Evolutionary conservation across 1,140 invertebrate genomes (phyloP), one percentile per base, ranked within the genome.

Genomic region (Conus ventricosus): DNA sequence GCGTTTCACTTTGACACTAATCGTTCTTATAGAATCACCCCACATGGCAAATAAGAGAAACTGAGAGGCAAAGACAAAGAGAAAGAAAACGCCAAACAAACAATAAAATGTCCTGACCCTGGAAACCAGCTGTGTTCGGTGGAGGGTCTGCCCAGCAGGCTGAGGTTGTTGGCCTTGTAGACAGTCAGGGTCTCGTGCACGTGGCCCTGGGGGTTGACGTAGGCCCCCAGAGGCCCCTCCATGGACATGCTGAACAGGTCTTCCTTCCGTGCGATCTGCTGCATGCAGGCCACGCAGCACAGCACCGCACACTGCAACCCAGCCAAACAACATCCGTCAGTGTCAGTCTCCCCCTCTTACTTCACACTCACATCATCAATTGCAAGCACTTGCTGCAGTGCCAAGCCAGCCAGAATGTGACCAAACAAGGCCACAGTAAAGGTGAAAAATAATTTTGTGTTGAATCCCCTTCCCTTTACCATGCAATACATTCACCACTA

Each of bases 61-160:
- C 8, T 11, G 57, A 60, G 57, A 60, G 57, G 15, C 8, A 60
- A 15, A 60, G 4, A 60, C 8, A 60, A 15, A 60, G 57, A 60
- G 57, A 60, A 15, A 60, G 57, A 60, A 15, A 15, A 60, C 8
- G 5, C 8, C 8, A 60, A 60, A 60, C 57, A 8, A 60, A 60
- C 57, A 8, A 60, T 15, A 8, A 60, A 8, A 60, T 11, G 0
- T 15, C 8, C 93, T 95, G 96, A 97, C 97, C 97, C 97, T 55
- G 98, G 97, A 94, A 98, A 98, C 98, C 98, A 98, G 90, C 96
- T 97, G 92, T 97, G 97, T 91, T 97, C 96, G 27, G 96, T 96
- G 3, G 97, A 97, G 11, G 97, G 95, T 81, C 93, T 93, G 0
- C 96, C 95, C 57, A 96, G 95, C n/a, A 97, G 94, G 10, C 93